These are phyloP conservation scores for Cyclopterus lumpus DNA, from an alignment of 2,797 vertebrate genomes.

Conservation along the genomic window DNA sequence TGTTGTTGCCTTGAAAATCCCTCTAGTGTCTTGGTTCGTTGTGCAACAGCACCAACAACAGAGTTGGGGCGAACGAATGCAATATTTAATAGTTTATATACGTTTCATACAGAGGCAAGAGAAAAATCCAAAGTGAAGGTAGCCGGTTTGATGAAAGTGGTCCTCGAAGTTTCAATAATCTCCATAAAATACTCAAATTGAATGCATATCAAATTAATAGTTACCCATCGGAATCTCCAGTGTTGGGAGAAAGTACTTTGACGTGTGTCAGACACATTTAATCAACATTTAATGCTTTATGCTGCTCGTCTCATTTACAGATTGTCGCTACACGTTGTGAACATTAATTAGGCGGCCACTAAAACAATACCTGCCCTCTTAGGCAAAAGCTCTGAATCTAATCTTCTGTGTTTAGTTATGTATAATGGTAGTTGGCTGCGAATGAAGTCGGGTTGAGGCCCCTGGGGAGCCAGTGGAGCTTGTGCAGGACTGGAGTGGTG, in stretches of 20 bases:
- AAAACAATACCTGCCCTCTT: not conserved
- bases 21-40: not conserved
- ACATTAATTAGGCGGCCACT: constrained; percentile 18
- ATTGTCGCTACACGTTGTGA: constrained; percentile 13
- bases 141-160: not conserved
- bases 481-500: no score
- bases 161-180: not conserved
- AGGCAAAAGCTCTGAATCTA: constrained; percentile 22
- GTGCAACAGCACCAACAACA: not conserved
- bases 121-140: not conserved
- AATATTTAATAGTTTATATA: not conserved
- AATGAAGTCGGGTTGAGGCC: not conserved
- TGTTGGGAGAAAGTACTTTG: not conserved
- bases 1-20: not conserved
- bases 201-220: not conserved
- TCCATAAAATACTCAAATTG: not conserved
- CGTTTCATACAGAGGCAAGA: not conserved
- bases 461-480: no score
- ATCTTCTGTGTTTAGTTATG: constrained; percentile 22
- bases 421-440: constrained; percentile 4
- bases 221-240: not conserved
- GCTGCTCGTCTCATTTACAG: constrained; percentile 18
- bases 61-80: not conserved
- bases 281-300: constrained; percentile 1
- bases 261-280: not conserved